Evolutionary conservation across 2,797 vertebrate genomes (phyloP).

Genomic region (Thamnophis elegans): DNA sequence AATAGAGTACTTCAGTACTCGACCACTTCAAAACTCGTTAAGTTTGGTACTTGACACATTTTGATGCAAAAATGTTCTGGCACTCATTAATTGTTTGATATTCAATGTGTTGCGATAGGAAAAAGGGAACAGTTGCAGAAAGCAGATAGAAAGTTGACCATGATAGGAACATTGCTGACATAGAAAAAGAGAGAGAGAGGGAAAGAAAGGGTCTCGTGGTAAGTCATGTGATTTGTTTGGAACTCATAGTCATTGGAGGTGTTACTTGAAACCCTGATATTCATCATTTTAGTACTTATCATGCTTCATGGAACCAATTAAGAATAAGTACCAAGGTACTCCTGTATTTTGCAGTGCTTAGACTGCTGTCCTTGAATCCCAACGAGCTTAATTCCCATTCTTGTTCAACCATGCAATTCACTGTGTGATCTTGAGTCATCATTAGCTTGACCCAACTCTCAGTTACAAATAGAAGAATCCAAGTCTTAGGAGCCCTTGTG

Average conservation of each 20-base stretch:
- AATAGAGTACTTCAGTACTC: background rate
- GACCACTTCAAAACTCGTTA: background rate
- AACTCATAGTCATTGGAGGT: too few species aligned
- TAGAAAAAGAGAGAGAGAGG: too few species aligned
- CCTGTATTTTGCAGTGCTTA: background rate
- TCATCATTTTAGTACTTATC: background rate
- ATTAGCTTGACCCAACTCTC: background rate
- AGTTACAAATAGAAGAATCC: background rate
- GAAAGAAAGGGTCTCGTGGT: background rate
- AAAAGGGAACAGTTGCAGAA: background rate
- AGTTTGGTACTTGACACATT: background rate
- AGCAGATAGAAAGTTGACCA: too few species aligned
- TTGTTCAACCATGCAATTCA: background rate
- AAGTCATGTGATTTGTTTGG: background rate
- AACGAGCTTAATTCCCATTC: background rate
- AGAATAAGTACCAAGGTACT: background rate
- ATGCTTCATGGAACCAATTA: background rate
- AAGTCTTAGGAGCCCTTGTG: background rate
- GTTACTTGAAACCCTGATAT: too few species aligned
- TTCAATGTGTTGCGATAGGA: background rate
- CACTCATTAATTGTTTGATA: background rate
- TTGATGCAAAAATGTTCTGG: background rate
- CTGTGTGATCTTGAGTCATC: background rate
- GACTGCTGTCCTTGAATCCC: background rate
- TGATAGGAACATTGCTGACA: too few species aligned